phyloP scores from a whole-genome alignment of 2,888 invertebrate species.

The Andrena chrysosceles region DNA sequence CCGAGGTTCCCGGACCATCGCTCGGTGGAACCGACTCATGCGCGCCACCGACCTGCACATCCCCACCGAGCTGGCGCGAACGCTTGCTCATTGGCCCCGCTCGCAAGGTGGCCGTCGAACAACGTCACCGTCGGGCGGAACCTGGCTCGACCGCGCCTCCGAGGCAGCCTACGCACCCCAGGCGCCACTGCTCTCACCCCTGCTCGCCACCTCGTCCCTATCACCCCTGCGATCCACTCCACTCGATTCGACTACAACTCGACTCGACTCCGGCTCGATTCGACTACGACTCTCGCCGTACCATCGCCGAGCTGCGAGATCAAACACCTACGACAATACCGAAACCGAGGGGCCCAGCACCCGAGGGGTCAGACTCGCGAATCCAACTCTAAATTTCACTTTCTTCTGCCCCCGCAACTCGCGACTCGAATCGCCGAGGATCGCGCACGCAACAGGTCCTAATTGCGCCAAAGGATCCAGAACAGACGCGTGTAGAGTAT shows the following conservation, averaged over 20 bases:
- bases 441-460: slow-evolving; percentile 73
- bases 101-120: slow-evolving; percentile 84
- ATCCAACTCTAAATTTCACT: no score
- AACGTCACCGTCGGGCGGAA: slow-evolving; percentile 82
- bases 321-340: slow-evolving; percentile 9
- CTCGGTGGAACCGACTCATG: slow-evolving; percentile 78
- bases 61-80: slow-evolving; percentile 83
- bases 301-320: slow-evolving; percentile 6
- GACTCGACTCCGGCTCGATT: background rate
- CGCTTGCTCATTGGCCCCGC: slow-evolving; percentile 78
- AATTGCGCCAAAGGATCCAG: slow-evolving; percentile 51
- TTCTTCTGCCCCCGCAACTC: no score
- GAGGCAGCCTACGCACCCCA: slow-evolving; percentile 76
- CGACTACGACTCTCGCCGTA: slow-evolving; percentile 19
- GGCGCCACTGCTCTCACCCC: slow-evolving; percentile 83
- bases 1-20: slow-evolving; percentile 77
- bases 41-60: slow-evolving; percentile 77
- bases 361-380: background rate
- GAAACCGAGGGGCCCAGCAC: background rate
- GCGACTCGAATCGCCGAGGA: background rate
- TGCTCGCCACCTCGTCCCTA: slow-evolving; percentile 61
- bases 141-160: slow-evolving; percentile 78
- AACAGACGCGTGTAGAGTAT: slow-evolving; percentile 36
- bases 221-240: slow-evolving; percentile 14
- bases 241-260: background rate